These are phyloP conservation scores for Pluvialis apricaria DNA, from an alignment of 2,113 vertebrate species.

Conservation along the genomic window DNA sequence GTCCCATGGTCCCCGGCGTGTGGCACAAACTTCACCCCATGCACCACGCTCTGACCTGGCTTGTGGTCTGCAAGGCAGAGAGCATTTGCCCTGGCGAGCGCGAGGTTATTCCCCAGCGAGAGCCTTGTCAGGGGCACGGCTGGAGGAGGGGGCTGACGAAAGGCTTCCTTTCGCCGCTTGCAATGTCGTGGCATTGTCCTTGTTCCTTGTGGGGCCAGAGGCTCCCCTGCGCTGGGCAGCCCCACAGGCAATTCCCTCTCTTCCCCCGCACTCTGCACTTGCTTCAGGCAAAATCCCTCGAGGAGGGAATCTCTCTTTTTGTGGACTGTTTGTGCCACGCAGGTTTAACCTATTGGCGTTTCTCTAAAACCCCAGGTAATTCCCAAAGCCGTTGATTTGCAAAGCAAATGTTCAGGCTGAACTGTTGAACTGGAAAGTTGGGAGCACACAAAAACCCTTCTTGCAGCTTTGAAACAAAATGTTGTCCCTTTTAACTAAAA, in stretches of 20 bases:
- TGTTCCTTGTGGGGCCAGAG: not conserved
- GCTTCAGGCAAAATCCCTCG: not conserved
- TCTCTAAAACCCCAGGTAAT: not conserved
- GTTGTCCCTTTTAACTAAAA: not conserved
- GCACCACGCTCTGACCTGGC: too few species aligned
- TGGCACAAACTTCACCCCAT: rapidly evolving
- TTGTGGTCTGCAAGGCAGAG: not conserved
- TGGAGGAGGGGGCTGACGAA: not conserved
- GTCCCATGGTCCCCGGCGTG: rapidly evolving
- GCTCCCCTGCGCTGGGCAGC: not conserved
- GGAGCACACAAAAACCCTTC: not conserved
- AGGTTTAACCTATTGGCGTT: not conserved
- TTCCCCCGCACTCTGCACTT: rapidly evolving
- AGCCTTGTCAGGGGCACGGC: not conserved
- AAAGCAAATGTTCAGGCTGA: not conserved
- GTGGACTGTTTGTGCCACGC: not conserved
- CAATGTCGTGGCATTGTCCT: not conserved
- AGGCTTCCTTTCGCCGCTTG: not conserved
- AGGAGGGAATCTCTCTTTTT: not conserved
- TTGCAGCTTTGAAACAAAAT: not conserved
- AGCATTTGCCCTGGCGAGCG: rapidly evolving
- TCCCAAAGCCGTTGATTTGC: not conserved
- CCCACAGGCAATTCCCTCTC: not conserved
- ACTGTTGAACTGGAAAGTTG: not conserved
- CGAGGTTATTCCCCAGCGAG: not conserved